phyloP scores from a whole-genome alignment of 2,888 invertebrate genomes.

The Hylaea fasciaria region DNA sequence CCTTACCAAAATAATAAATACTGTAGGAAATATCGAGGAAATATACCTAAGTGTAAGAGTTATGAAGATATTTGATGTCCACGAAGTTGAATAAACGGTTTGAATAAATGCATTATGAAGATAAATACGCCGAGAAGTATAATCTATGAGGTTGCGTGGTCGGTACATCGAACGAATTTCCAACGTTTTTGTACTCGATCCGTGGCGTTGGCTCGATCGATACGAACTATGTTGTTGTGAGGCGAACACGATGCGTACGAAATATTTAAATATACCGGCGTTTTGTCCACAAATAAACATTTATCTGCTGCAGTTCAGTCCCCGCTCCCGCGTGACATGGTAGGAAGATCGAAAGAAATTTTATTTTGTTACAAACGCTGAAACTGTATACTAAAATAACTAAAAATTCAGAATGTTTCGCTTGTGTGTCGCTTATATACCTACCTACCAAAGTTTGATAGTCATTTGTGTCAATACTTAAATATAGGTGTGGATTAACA shows the following conservation, averaged over 20 bases:
- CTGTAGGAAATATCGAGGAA: no score
- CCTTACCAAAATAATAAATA: not conserved
- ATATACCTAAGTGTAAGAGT: no score
- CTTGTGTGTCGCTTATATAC: not conserved
- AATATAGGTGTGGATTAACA: no score
- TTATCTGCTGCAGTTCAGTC: constrained; percentile 33
- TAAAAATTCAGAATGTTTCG: not conserved
- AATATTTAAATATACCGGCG: constrained; percentile 52
- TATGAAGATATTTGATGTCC: no score
- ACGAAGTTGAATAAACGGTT: no score
- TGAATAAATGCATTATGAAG: no score
- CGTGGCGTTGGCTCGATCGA: constrained; percentile 65
- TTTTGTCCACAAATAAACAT: constrained; percentile 42
- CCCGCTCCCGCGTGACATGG: constrained; percentile 40
- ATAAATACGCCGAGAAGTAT: no score
- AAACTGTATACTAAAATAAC: constrained; percentile 9
- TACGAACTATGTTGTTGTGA: constrained; percentile 70
- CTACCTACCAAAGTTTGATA: no score
- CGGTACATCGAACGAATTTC: not conserved
- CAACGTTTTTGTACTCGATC: constrained; percentile 38
- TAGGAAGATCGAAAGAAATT: constrained; percentile 28
- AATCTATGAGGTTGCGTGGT: not conserved
- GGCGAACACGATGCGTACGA: constrained; percentile 45
- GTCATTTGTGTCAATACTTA: no score
- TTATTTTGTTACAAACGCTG: constrained; percentile 7